phyloP scores from a whole-genome alignment of 1,140 invertebrate species.

The Heliconius eleuchia region DNA sequence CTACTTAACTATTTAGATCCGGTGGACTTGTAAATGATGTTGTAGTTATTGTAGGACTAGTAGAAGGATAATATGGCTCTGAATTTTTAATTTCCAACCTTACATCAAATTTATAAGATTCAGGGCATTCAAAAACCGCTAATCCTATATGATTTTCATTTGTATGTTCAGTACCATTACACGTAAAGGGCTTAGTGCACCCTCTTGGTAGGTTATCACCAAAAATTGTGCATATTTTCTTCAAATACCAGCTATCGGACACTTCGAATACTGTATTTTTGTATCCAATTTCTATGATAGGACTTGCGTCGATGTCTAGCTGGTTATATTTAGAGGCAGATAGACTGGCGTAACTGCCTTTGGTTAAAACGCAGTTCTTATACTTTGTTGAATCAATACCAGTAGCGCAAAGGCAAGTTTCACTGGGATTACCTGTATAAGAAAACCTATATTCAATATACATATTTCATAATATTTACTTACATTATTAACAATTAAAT shows the following conservation, averaged over 20 bases:
- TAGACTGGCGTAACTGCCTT: constrained; percentile 42
- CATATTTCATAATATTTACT: too few relatives aligned
- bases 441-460: too few relatives aligned
- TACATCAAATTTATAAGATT: constrained; percentile 19
- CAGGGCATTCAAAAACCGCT: constrained; percentile 28
- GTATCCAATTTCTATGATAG: constrained; percentile 48
- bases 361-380: constrained; percentile 46
- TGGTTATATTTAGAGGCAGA: constrained; percentile 43
- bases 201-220: constrained; percentile 51
- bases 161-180: constrained; percentile 41
- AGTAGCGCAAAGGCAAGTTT: constrained; percentile 45
- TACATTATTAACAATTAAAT: too few relatives aligned
- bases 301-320: constrained; percentile 46
- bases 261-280: constrained; percentile 52
- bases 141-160: constrained; percentile 25
- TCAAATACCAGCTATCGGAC: constrained; percentile 51
- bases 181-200: constrained; percentile 48
- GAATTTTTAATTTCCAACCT: background rate
- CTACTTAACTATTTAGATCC: too few relatives aligned
- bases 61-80: background rate
- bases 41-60: background rate
- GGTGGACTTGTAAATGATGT: too few relatives aligned
- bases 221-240: constrained; percentile 57
- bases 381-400: constrained; percentile 49
- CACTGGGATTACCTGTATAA: constrained; percentile 44